phyloP scores from a whole-genome alignment of 2,113 vertebrate species.

The Saimiri boliviensis region DNA sequence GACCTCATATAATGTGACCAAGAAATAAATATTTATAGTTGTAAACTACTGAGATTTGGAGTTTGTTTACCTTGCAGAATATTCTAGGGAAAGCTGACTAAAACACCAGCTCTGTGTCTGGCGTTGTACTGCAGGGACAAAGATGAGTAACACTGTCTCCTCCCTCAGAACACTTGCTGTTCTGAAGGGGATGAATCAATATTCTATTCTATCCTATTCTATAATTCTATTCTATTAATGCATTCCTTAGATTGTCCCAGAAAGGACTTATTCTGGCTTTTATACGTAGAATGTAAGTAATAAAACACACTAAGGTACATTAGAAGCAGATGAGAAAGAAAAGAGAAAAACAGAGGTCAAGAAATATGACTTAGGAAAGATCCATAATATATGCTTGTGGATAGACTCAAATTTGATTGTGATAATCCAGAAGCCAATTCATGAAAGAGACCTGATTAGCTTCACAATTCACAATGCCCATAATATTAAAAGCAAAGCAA shows the following conservation, averaged over 20 bases:
- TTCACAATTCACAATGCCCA: background rate
- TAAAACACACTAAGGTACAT: background rate
- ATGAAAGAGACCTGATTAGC: conserved; percentile 3
- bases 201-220: background rate
- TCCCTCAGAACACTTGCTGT: background rate
- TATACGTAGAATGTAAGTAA: background rate
- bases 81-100: background rate
- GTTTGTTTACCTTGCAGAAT: background rate
- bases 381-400: background rate
- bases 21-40: background rate
- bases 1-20: background rate
- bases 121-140: background rate
- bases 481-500: conserved; percentile 33
- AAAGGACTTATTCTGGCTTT: background rate
- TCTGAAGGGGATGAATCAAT: background rate
- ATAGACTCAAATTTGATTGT: conserved; percentile 44
- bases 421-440: conserved; percentile 26
- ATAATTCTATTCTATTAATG: background rate
- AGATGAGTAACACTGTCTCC: background rate
- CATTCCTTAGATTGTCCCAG: background rate
- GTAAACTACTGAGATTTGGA: background rate
- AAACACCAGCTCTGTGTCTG: background rate
- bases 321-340: background rate
- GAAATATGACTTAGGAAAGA: background rate
- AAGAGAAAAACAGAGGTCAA: background rate